Evolutionary conservation across 37 sponge, comb jelly and placozoan species (phyloP).

Genomic region (Dysidea cf. avara): DNA sequence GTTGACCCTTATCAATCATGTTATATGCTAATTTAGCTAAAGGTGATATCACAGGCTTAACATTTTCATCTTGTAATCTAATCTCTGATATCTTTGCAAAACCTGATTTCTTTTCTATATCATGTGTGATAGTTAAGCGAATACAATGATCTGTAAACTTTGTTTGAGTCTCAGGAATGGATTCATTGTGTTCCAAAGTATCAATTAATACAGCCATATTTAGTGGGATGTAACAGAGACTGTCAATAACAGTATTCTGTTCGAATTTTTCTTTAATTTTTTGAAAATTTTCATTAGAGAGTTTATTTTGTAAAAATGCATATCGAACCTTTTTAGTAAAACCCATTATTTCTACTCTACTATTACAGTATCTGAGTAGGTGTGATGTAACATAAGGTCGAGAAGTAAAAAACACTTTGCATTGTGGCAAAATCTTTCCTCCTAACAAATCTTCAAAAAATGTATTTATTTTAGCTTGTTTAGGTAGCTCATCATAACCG

Average conservation of each 20-base stretch:
- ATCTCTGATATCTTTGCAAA: too few species aligned
- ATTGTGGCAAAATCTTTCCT: background rate
- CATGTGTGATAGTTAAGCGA: too few species aligned
- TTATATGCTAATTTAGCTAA: too few species aligned
- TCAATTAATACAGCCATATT: background rate
- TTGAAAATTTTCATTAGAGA: background rate
- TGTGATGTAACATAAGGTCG: slow-evolving; percentile 10
- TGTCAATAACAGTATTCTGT: background rate
- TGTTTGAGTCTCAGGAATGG: too few species aligned
- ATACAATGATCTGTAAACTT: too few species aligned
- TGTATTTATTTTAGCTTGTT: background rate
- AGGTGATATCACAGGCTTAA: too few species aligned
- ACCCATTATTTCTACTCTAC: slow-evolving; percentile 6
- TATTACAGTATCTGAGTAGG: background rate
- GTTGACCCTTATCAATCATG: too few species aligned
- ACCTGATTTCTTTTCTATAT: too few species aligned
- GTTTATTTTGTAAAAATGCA: background rate
- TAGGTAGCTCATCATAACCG: slow-evolving; percentile 8
- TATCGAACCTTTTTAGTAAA: background rate
- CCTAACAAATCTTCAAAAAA: background rate
- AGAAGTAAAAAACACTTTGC: background rate
- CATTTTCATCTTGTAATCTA: too few species aligned
- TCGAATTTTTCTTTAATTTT: background rate
- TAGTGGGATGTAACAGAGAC: slow-evolving; percentile 14
- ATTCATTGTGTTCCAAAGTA: background rate